phyloP scores from a whole-genome alignment of 2,888 invertebrate genomes.

The Arctia plantaginis region DNA sequence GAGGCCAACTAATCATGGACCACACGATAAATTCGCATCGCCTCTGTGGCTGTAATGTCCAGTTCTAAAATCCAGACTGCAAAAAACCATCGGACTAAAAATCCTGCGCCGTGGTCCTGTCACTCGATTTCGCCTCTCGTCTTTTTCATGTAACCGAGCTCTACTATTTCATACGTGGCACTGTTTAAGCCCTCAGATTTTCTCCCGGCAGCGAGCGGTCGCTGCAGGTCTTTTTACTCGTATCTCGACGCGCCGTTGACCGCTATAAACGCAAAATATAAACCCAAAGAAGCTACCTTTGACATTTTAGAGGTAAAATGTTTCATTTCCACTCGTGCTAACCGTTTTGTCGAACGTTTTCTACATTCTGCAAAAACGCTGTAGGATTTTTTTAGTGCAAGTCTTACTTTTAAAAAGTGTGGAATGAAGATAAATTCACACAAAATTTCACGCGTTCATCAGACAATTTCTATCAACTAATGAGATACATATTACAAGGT shows the following conservation, averaged over 20 bases:
- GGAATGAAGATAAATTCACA: slow-evolving; percentile 12
- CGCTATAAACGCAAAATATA: slow-evolving; percentile 86
- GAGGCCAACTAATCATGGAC: slow-evolving; percentile 76
- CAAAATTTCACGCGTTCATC: neutral
- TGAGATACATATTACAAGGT: neutral
- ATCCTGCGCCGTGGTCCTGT: slow-evolving; percentile 82
- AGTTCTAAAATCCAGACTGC: slow-evolving; percentile 76
- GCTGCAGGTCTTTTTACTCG: slow-evolving; percentile 78
- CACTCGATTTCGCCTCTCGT: slow-evolving; percentile 85
- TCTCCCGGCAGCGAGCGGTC: slow-evolving; percentile 80
- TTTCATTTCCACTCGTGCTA: slow-evolving; percentile 76
- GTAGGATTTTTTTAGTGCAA: slow-evolving; percentile 51
- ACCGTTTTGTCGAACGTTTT: slow-evolving; percentile 72
- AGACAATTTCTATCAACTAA: slow-evolving; percentile 5
- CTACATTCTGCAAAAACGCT: slow-evolving; percentile 64
- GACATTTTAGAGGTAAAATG: slow-evolving; percentile 83
- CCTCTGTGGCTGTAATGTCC: slow-evolving; percentile 72
- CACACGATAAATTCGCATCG: slow-evolving; percentile 80
- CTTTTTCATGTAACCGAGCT: slow-evolving; percentile 86
- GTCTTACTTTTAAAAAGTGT: slow-evolving; percentile 36
- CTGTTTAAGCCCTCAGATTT: slow-evolving; percentile 87
- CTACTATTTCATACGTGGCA: slow-evolving; percentile 85
- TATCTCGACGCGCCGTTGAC: slow-evolving; percentile 79
- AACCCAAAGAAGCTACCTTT: slow-evolving; percentile 84
- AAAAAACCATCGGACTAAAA: slow-evolving; percentile 83